A percentile compares a stretch with the other conserved stretches of the same genome.
These are phyloP conservation scores for Beroe forskalii DNA, from an alignment of 37 sponge, comb jelly and placozoan genomes.

Conservation along the genomic window DNA sequence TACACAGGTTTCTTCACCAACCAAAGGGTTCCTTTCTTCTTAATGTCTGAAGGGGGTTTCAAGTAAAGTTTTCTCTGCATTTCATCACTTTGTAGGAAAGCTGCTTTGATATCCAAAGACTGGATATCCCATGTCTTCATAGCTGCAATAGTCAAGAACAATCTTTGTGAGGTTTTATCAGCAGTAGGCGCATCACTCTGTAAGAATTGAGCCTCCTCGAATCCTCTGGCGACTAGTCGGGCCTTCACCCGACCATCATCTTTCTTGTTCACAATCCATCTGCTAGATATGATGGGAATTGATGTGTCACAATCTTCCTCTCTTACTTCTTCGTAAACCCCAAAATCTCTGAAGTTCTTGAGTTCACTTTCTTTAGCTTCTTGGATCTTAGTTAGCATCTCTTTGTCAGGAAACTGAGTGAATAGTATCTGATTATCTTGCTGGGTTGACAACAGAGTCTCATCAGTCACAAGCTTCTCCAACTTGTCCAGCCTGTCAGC, in stretches of 20 bases:
- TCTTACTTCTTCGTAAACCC: neutral
- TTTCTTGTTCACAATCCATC: neutral
- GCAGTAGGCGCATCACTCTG: neutral
- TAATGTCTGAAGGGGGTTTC: neutral
- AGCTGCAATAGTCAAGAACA: neutral
- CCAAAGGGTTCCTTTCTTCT: neutral
- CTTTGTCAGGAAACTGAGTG: neutral
- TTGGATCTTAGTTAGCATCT: neutral
- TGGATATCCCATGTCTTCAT: neutral
- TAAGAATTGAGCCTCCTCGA: neutral
- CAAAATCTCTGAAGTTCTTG: neutral
- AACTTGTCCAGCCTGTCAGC: neutral
- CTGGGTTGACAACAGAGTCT: neutral
- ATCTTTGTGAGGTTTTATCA: neutral
- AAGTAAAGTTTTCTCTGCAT: neutral
- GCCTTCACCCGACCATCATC: neutral
- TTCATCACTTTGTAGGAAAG: neutral
- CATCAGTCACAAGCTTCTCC: neutral
- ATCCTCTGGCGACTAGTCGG: neutral
- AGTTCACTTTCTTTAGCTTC: neutral
- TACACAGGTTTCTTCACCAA: neutral
- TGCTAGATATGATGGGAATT: neutral
- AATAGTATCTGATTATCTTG: neutral
- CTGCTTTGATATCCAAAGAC: neutral
- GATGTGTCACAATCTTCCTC: neutral